Evolutionary conservation across 2,888 invertebrate species (phyloP).

Genomic region (Tiphia femorata): DNA sequence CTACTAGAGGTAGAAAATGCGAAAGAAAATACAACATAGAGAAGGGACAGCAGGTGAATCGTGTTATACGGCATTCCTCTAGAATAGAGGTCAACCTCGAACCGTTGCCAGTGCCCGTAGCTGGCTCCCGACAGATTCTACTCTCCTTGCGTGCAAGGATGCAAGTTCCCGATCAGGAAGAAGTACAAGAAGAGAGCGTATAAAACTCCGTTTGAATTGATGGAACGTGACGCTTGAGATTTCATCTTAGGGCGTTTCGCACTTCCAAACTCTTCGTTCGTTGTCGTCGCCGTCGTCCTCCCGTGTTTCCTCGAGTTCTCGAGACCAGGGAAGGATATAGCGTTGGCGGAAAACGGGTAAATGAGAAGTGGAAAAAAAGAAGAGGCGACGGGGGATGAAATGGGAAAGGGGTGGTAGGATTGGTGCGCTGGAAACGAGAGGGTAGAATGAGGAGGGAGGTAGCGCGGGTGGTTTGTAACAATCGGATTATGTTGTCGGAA

Average conservation of each 20-base stretch:
- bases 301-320: too few species aligned
- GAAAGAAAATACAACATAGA: too few species aligned
- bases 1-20: too few species aligned
- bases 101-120: background rate
- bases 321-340: background rate
- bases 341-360: background rate
- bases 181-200: background rate
- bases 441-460: background rate
- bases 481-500: constrained; percentile 20
- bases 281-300: background rate
- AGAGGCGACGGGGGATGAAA: too few species aligned
- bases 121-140: background rate
- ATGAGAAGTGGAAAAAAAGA: background rate
- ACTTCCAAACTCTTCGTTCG: background rate
- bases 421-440: background rate
- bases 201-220: background rate
- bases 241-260: background rate
- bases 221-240: background rate
- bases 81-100: too few species aligned
- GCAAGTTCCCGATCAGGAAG: background rate
- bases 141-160: background rate
- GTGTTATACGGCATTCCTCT: too few species aligned
- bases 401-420: background rate
- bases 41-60: too few species aligned
- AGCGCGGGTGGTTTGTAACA: constrained; percentile 22